Percentiles rank a stretch among this genome's conserved stretches.
These are phyloP conservation scores for Capitella teleta DNA, from an alignment of 1,140 invertebrate genomes.

Conservation along the genomic window DNA sequence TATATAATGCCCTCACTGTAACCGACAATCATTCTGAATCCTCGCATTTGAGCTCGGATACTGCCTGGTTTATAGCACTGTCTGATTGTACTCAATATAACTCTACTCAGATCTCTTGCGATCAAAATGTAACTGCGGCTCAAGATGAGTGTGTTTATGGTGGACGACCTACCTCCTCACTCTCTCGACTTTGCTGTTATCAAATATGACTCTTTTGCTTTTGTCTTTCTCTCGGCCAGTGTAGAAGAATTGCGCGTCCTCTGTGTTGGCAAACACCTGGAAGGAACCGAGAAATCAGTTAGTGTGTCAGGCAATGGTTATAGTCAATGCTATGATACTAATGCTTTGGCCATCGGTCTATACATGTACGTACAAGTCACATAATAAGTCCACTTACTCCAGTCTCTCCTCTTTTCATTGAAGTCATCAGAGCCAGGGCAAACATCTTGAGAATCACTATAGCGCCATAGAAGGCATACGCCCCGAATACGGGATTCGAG, in stretches of 20 bases:
- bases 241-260: slow-evolving; percentile 42
- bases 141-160: background rate
- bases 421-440: too few relatives aligned
- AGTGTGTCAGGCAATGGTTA: too few relatives aligned
- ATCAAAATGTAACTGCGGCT: background rate
- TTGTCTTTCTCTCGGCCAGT: slow-evolving; percentile 40
- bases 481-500: too few relatives aligned
- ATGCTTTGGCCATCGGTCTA: too few relatives aligned
- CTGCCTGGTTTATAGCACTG: background rate
- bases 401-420: too few relatives aligned
- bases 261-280: slow-evolving; percentile 51
- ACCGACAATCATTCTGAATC: background rate
- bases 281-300: too few relatives aligned
- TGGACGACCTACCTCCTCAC: slow-evolving; percentile 17
- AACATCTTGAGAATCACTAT: too few relatives aligned
- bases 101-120: background rate
- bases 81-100: slow-evolving; percentile 2
- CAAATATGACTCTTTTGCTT: slow-evolving; percentile 5
- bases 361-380: too few relatives aligned
- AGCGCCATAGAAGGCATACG: too few relatives aligned
- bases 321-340: too few relatives aligned
- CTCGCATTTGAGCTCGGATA: background rate
- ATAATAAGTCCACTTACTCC: too few relatives aligned
- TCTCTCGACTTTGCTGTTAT: slow-evolving; percentile 25
- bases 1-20: slow-evolving; percentile 9